phyloP scores from a whole-genome alignment of 2,113 vertebrate genomes.

The Lagopus leucura region DNA sequence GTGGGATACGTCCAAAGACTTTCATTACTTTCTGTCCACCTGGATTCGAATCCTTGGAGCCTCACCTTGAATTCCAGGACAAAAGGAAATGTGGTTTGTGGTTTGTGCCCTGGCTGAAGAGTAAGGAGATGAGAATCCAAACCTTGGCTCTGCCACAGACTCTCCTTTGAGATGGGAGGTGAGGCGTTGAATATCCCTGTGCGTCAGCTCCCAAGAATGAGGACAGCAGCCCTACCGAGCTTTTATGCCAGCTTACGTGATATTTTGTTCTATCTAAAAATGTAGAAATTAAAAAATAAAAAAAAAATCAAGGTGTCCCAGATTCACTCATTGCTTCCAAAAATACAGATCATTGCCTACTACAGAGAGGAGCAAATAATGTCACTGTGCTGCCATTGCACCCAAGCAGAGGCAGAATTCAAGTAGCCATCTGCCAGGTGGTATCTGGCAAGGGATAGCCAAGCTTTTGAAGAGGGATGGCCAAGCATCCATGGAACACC shows the following conservation, averaged over 20 bases:
- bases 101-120: slow-evolving; percentile 12
- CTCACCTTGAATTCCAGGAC: slow-evolving; percentile 55
- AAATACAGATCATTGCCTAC: neutral
- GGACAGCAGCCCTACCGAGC: neutral
- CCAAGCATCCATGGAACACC: neutral
- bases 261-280: neutral
- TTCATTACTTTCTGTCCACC: neutral
- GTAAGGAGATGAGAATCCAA: slow-evolving; percentile 25
- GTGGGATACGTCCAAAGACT: neutral
- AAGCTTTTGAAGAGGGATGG: neutral
- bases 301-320: neutral
- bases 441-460: neutral
- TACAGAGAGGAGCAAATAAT: neutral
- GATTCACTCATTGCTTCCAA: neutral
- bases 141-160: slow-evolving; percentile 17
- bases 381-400: neutral
- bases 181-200: neutral
- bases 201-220: slow-evolving; percentile 4
- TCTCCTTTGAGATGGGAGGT: neutral
- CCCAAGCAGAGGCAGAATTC: neutral
- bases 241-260: neutral
- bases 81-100: slow-evolving; percentile 48
- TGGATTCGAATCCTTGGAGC: neutral
- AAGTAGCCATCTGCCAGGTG: neutral
- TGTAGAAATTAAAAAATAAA: neutral